phyloP scores from a whole-genome alignment of 2,888 invertebrate species.

The Podabrus alpinus region DNA sequence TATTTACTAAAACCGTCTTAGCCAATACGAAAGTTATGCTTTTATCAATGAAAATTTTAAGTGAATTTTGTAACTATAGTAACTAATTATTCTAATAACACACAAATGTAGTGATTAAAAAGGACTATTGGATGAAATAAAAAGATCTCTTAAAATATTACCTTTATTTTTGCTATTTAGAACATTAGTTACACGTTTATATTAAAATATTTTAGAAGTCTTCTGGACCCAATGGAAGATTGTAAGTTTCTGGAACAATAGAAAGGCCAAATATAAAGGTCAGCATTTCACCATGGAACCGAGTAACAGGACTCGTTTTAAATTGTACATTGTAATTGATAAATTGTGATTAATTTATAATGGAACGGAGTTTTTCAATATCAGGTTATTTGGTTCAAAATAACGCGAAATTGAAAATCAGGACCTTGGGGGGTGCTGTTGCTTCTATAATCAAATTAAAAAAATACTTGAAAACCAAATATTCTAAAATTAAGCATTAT shows the following conservation, averaged over 20 bases:
- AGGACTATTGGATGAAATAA: background rate
- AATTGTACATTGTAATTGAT: background rate
- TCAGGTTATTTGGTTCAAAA: no score
- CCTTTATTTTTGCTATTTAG: conserved; percentile 1
- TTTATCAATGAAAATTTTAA: background rate
- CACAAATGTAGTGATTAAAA: background rate
- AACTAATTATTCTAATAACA: background rate
- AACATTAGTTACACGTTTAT: conserved; percentile 3
- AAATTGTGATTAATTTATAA: background rate
- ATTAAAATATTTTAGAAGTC: background rate
- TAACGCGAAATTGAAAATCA: no score
- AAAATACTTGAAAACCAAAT: no score
- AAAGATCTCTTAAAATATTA: background rate
- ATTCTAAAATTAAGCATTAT: no score
- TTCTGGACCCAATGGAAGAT: background rate
- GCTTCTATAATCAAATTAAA: no score
- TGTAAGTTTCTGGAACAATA: conserved; percentile 17
- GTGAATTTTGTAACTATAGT: background rate
- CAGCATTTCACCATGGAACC: background rate
- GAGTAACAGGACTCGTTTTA: background rate
- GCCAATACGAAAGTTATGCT: background rate
- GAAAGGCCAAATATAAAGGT: conserved; percentile 19
- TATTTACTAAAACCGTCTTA: background rate
- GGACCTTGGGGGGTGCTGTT: no score
- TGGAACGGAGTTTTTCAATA: no score